These are phyloP conservation scores for Xiphophorus birchmanni DNA, from an alignment of 2,797 vertebrate species.

Conservation along the genomic window DNA sequence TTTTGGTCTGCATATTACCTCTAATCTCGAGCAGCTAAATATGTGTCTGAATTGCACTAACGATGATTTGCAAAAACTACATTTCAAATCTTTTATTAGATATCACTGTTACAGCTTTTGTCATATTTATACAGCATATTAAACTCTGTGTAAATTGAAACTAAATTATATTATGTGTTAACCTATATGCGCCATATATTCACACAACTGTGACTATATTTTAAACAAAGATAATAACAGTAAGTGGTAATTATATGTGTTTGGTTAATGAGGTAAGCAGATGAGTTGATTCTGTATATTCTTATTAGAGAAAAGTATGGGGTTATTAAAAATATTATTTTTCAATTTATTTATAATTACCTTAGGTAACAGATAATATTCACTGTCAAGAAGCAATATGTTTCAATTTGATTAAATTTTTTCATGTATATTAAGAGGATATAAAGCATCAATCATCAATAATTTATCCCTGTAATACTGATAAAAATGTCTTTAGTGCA, in stretches of 20 bases:
- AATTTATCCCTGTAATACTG: not conserved
- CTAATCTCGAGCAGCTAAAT: slow-evolving; percentile 42
- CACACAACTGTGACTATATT: not conserved
- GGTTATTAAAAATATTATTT: not conserved
- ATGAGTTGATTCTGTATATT: not conserved
- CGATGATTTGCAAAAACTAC: slow-evolving; percentile 17
- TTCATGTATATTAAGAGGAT: not conserved
- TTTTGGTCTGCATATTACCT: slow-evolving; percentile 45
- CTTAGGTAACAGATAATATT: not conserved
- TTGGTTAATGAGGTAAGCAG: not conserved
- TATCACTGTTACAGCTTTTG: slow-evolving; percentile 34
- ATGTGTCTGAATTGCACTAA: slow-evolving; percentile 24
- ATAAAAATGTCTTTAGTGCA: not conserved
- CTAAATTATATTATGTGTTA: not conserved
- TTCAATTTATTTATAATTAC: not conserved
- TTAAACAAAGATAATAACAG: not conserved
- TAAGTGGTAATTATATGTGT: not conserved
- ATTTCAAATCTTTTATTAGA: slow-evolving; percentile 18
- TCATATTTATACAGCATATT: not conserved
- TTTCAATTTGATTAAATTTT: not conserved
- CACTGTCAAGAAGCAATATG: not conserved
- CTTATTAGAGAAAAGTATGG: not conserved
- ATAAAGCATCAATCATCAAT: not conserved
- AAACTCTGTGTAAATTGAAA: not conserved
- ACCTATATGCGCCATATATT: not conserved